A percentile compares a stretch with the other conserved stretches of the same genome.
phyloP scores from a whole-genome alignment of 2,113 vertebrate genomes.

The Perognathus longimembris region DNA sequence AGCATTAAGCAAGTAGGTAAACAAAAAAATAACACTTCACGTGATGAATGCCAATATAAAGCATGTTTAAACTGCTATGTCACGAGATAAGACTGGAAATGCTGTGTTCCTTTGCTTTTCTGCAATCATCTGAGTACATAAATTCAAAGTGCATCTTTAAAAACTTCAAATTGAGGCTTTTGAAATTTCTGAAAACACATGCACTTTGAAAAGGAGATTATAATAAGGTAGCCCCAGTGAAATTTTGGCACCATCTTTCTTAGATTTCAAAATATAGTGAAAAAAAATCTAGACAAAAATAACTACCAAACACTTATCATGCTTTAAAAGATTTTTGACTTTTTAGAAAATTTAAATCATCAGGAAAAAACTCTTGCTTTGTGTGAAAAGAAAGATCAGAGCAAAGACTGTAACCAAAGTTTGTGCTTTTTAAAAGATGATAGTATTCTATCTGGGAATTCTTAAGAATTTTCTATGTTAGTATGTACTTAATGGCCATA shows the following conservation, averaged over 20 bases:
- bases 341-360: slow-evolving; percentile 53
- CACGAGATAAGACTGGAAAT: slow-evolving; percentile 74
- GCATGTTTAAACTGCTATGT: slow-evolving; percentile 71
- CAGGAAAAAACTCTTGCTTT: not conserved
- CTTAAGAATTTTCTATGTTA: slow-evolving; percentile 55
- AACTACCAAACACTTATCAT: slow-evolving; percentile 60
- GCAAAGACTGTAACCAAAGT: slow-evolving; percentile 15
- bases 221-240: not conserved
- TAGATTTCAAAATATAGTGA: slow-evolving; percentile 53
- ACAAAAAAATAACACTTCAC: slow-evolving; percentile 79
- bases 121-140: slow-evolving; percentile 69
- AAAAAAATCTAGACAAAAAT: slow-evolving; percentile 58
- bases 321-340: slow-evolving; percentile 43
- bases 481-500: slow-evolving; percentile 45
- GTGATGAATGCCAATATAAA: slow-evolving; percentile 76
- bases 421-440: slow-evolving; percentile 35
- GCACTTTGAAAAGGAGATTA: slow-evolving; percentile 59
- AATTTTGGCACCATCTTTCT: slow-evolving; percentile 53
- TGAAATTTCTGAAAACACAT: slow-evolving; percentile 71
- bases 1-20: slow-evolving; percentile 80
- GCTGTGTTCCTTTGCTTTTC: slow-evolving; percentile 54
- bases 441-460: slow-evolving; percentile 37
- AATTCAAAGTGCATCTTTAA: slow-evolving; percentile 66
- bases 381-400: slow-evolving; percentile 5
- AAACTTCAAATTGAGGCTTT: slow-evolving; percentile 67